Percentiles rank a stretch among this genome's conserved stretches.
These are phyloP conservation scores for Neomorphus geoffroyi DNA, from an alignment of 2,797 vertebrate genomes.

Conservation along the genomic window DNA sequence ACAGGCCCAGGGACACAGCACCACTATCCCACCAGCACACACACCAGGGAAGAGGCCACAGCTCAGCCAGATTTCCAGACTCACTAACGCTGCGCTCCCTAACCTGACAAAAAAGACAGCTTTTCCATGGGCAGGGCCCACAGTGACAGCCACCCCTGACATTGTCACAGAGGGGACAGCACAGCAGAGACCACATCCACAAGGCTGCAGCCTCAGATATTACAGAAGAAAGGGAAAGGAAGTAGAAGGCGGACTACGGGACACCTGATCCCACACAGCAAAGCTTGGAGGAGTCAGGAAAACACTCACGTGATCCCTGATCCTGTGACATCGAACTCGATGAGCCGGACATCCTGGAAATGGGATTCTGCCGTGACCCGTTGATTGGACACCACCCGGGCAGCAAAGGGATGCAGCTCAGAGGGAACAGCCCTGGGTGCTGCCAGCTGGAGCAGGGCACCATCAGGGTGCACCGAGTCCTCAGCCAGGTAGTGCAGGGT, in stretches of 20 bases:
- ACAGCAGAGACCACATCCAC: rapidly evolving
- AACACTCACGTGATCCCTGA: conserved; percentile 86
- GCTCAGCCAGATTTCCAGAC: neutral
- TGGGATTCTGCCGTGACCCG: conserved; percentile 84
- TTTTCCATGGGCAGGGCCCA: neutral
- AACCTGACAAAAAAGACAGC: neutral
- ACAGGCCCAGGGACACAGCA: neutral
- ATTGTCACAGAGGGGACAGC: rapidly evolving
- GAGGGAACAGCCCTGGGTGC: conserved; percentile 48
- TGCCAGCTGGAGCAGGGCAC: neutral
- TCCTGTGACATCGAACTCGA: conserved; percentile 86
- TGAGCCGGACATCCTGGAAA: conserved; percentile 93
- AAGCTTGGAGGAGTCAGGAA: neutral
- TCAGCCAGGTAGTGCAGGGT: conserved; percentile 80
- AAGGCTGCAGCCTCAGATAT: neutral
- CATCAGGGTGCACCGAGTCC: rapidly evolving
- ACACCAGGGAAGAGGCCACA: neutral
- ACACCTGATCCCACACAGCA: rapidly evolving
- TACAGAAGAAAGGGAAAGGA: neutral
- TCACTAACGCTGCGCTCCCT: neutral
- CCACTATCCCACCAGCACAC: rapidly evolving
- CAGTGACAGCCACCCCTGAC: neutral
- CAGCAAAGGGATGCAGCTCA: conserved; percentile 79
- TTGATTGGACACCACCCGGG: conserved; percentile 81
- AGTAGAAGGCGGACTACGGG: neutral